Evolutionary conservation across 2,113 vertebrate species (phyloP).

Genomic region (Notarius lentiginosus): DNA sequence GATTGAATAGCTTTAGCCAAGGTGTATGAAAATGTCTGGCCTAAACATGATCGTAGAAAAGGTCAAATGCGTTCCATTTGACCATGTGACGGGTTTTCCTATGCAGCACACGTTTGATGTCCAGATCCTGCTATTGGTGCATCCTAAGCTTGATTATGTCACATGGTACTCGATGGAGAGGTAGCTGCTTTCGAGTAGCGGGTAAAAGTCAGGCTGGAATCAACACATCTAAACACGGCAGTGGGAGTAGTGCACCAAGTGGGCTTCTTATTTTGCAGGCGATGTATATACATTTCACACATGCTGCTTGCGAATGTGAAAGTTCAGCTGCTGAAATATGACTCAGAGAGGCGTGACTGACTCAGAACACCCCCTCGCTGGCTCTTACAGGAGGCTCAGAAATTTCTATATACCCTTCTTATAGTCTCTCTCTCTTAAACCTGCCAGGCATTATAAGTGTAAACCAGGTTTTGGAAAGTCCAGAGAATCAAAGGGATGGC

Average conservation of each 20-base stretch:
- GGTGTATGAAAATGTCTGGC: neutral
- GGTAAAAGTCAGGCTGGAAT: neutral
- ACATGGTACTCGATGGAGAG: neutral
- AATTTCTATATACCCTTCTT: slow-evolving; percentile 11
- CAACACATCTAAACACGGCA: neutral
- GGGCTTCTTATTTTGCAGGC: slow-evolving; percentile 6
- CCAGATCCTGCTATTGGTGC: neutral
- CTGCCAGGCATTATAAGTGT: neutral
- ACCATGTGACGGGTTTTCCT: neutral
- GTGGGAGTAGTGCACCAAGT: slow-evolving; percentile 16
- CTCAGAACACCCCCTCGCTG: slow-evolving; percentile 40
- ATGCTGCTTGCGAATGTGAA: neutral
- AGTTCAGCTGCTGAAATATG: slow-evolving; percentile 23
- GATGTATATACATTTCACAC: slow-evolving; percentile 23
- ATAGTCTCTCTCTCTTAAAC: neutral
- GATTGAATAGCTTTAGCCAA: neutral
- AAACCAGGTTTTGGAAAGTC: neutral
- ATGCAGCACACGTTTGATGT: neutral
- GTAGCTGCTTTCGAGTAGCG: neutral
- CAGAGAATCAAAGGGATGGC: too few relatives aligned
- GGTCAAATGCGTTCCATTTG: neutral
- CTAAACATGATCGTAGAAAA: neutral
- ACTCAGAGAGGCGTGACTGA: slow-evolving; percentile 34
- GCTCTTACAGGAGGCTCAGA: slow-evolving; percentile 13
- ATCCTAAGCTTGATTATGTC: neutral